phyloP scores from a whole-genome alignment of 2,113 vertebrate species.

The Passer montanus region DNA sequence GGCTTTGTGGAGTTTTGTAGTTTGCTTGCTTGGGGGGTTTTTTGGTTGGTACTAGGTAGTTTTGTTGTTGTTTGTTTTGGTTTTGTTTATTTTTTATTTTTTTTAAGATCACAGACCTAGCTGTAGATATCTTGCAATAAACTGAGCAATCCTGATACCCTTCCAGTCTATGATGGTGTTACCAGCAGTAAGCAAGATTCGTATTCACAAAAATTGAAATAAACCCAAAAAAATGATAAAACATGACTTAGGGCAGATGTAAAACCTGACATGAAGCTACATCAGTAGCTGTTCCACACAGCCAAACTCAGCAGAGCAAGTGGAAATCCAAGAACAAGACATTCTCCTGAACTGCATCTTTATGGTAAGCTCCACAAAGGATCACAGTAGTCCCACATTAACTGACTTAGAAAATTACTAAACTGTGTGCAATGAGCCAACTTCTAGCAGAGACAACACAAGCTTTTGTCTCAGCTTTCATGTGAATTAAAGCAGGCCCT shows the following conservation, averaged over 20 bases:
- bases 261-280: neutral
- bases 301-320: neutral
- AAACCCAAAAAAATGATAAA: neutral
- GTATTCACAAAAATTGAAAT: neutral
- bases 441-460: neutral
- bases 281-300: neutral
- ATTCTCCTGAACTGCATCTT: neutral
- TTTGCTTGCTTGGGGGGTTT: neutral
- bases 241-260: neutral
- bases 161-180: neutral
- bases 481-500: neutral
- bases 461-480: neutral
- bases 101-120: neutral
- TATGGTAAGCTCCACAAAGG: neutral
- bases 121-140: neutral
- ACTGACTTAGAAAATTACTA: neutral
- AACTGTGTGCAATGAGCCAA: neutral
- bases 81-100: neutral
- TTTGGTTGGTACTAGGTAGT: neutral
- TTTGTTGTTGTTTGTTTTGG: neutral
- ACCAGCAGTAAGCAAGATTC: neutral
- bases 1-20: neutral
- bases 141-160: neutral
- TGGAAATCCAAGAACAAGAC: neutral
- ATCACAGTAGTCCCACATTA: neutral